Conservation (phyloP, 1,140 invertebrate genomes). For the Drosophila tristis region DNA sequence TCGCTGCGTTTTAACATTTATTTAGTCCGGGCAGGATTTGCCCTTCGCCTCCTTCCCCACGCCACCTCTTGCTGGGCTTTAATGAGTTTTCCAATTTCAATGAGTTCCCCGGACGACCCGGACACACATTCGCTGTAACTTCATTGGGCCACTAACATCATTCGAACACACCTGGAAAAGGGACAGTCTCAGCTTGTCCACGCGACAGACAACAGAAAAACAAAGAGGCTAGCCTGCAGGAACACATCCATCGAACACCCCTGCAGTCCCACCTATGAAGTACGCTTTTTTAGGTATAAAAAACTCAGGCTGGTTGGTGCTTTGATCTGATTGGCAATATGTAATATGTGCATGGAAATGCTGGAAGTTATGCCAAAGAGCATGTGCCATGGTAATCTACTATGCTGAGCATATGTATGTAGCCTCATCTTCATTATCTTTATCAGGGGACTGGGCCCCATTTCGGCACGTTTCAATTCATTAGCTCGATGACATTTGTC, state of each 20-base stretch:
- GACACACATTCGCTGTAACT: constrained; percentile 31
- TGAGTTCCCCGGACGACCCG: constrained; percentile 26
- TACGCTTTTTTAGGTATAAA: no score
- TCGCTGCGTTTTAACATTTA: constrained; percentile 78
- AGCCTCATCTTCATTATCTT: constrained; percentile 23
- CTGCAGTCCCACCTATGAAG: no score
- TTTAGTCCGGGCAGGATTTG: constrained; percentile 58
- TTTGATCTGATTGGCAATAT: no score
- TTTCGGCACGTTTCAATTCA: constrained; percentile 81
- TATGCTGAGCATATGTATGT: no score
- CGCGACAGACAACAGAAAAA: no score
- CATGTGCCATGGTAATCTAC: no score
- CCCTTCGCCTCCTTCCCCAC: background rate
- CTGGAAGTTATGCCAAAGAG: no score
- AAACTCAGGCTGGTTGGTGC: no score
- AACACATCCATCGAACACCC: no score
- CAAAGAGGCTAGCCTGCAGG: no score
- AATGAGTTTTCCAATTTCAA: constrained; percentile 55
- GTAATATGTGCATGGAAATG: no score
- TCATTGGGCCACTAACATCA: constrained; percentile 34
- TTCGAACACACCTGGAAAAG: constrained; percentile 14
- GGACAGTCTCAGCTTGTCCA: no score
- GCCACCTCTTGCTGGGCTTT: constrained; percentile 17
- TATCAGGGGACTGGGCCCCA: constrained; percentile 44
- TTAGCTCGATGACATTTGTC: constrained; percentile 81